A percentile compares a stretch with the other conserved stretches of the same genome.
These are phyloP conservation scores for Actinia tenebrosa DNA, from an alignment of 64 coral and sea anemone genomes.

Conservation along the genomic window DNA sequence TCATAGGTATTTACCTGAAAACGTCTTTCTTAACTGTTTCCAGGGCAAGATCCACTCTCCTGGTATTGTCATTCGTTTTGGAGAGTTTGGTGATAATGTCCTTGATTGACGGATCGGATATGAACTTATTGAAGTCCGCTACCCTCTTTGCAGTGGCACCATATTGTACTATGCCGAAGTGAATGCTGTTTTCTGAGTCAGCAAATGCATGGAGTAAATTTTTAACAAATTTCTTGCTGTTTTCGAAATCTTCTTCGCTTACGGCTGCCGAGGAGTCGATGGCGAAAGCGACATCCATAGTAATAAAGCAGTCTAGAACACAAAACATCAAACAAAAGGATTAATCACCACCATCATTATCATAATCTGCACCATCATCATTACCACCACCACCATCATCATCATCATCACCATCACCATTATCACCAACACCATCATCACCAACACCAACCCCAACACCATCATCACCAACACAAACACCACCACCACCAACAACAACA, in stretches of 20 bases:
- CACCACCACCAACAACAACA: too few relatives aligned
- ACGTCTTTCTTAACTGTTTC: conserved; percentile 54
- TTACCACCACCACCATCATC: background rate
- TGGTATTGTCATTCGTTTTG: conserved; percentile 10
- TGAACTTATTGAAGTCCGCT: conserved; percentile 55
- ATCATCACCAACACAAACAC: too few relatives aligned
- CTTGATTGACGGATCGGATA: conserved; percentile 20
- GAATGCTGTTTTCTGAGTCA: conserved; percentile 71
- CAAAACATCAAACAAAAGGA: background rate
- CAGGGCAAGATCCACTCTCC: conserved; percentile 59
- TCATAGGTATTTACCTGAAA: conserved; percentile 36
- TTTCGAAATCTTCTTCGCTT: conserved; percentile 38
- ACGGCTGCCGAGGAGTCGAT: conserved; percentile 51
- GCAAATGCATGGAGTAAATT: conserved; percentile 41
- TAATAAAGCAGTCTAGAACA: conserved; percentile 64
- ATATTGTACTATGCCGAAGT: conserved; percentile 70
- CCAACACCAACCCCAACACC: too few relatives aligned
- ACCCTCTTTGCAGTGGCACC: conserved; percentile 29
- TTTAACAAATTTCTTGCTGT: conserved; percentile 53
- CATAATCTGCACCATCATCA: background rate
- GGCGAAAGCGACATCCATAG: conserved; percentile 74
- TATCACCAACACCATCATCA: too few relatives aligned
- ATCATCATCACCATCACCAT: too few relatives aligned
- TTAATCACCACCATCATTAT: background rate
- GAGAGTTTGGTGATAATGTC: conserved; percentile 34